Percentiles rank a stretch among this genome's conserved stretches.
Conservation (phyloP, 1,140 invertebrate genomes). For the Trichonephila clavata region DNA sequence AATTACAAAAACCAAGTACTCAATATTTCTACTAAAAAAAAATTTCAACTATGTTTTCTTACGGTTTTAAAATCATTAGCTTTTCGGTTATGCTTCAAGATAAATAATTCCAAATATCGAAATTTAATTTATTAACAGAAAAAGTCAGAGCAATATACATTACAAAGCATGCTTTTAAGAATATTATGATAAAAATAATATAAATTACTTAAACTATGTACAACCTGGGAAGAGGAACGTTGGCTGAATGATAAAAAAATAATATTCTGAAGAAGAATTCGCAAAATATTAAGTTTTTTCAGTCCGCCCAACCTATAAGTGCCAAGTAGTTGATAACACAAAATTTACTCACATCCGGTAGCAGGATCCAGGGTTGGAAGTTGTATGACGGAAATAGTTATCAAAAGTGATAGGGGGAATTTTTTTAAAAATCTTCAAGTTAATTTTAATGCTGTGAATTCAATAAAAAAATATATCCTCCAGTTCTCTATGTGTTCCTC, state of each 20-base stretch:
- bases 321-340: neutral
- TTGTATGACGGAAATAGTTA: neutral
- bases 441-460: neutral
- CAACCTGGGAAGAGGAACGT: neutral
- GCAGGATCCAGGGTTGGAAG: slow-evolving; percentile 23
- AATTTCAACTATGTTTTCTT: too few species aligned
- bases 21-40: too few species aligned
- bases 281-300: neutral
- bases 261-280: neutral
- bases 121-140: too few species aligned
- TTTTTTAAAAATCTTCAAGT: neutral
- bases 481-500: neutral
- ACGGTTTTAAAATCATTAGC: too few species aligned
- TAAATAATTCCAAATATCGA: too few species aligned
- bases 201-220: neutral
- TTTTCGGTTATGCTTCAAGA: too few species aligned
- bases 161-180: too few species aligned
- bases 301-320: neutral
- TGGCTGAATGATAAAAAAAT: neutral
- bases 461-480: neutral
- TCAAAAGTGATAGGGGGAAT: neutral
- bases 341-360: slow-evolving; percentile 1
- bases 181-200: too few species aligned
- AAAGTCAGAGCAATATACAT: too few species aligned
- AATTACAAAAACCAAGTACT: too few species aligned